Base-by-base conservation (phyloP, 2,113 vertebrate species). In the Chaetura pelagica region DNA sequence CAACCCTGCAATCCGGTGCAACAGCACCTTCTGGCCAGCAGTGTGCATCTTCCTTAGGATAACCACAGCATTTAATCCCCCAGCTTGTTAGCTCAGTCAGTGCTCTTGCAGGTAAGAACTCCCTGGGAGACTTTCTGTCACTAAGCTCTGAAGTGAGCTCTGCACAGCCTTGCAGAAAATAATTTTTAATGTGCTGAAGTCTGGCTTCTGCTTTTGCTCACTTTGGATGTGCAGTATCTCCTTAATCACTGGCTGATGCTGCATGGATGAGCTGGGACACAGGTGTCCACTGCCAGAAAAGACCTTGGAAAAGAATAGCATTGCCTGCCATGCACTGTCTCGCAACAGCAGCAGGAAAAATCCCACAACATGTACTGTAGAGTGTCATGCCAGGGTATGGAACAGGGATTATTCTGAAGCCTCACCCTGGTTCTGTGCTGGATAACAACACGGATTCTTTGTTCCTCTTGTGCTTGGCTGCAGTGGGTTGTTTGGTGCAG, bases 81-180 rank as follows among this genome's bases (percentile, higher is more conserved):
- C 59, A 66, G 75, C 85, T 93, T 83, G 59, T 88, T 96, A 80
- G 35, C 71, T 85, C 71, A 64, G 46, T 48, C 72, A 74, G 42
- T 51, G 64, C 64, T 93, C 68, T 90, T 93, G 58, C 75, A 88
- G 79, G 94, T 86, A 80, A 90, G 78, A 85, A 59, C 51, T 93
- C 67, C 96, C 72, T 84, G 20, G 83, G 90, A 88, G 88, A 76
- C 68, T 94, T 90, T 80, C 67, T 94, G 94, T 86, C 86, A 86
- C 83, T 59, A 35, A 83, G 76, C 59, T 90, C 82, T 80, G 75
- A 94, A 94, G 72, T 16, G 46, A 95, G 63, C 40, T 92, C 79
- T 96, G 68, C 51, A 74, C 46, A 96, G 59, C 35, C 86, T 88
- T 81, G 59, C 51, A 89, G 92, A 89, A 93, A 90, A 90, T 71